Conservation (phyloP, 2,888 invertebrate species). For the Sarcophaga caerulescens region DNA sequence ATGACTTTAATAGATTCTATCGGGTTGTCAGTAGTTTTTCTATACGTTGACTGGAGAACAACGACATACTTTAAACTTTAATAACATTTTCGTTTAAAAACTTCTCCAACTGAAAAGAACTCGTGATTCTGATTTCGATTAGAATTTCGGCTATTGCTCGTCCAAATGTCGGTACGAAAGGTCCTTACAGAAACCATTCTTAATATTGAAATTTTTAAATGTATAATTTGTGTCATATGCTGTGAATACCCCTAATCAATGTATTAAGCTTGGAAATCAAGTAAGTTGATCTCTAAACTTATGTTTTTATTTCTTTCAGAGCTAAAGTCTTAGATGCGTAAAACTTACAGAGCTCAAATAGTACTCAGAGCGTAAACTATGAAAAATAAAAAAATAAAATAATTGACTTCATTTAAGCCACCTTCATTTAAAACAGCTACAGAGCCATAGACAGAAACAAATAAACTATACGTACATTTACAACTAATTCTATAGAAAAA, state of each 20-base stretch:
- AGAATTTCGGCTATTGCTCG: no score
- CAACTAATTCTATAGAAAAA: not conserved
- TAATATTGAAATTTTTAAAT: not conserved
- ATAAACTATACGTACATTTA: not conserved
- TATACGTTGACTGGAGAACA: no score
- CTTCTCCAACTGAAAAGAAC: no score
- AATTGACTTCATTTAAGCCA: constrained; percentile 41
- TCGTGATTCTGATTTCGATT: no score
- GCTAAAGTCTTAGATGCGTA: constrained; percentile 44
- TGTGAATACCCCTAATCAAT: constrained; percentile 8
- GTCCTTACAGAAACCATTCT: no score
- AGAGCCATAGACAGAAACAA: no score
- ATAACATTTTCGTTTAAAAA: no score
- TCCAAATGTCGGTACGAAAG: no score
- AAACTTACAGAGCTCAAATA: constrained; percentile 35
- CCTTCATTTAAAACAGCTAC: constrained; percentile 28
- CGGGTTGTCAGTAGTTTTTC: no score
- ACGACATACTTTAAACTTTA: no score
- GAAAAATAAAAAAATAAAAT: constrained; percentile 19
- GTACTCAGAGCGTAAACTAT: constrained; percentile 48
- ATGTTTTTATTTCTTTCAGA: not conserved
- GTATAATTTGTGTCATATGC: not conserved
- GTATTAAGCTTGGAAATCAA: not conserved
- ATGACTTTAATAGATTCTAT: no score
- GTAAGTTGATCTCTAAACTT: constrained; percentile 3